These are phyloP conservation scores for Pogonocichla stellata DNA, from an alignment of 2,113 vertebrate genomes.

Conservation along the genomic window DNA sequence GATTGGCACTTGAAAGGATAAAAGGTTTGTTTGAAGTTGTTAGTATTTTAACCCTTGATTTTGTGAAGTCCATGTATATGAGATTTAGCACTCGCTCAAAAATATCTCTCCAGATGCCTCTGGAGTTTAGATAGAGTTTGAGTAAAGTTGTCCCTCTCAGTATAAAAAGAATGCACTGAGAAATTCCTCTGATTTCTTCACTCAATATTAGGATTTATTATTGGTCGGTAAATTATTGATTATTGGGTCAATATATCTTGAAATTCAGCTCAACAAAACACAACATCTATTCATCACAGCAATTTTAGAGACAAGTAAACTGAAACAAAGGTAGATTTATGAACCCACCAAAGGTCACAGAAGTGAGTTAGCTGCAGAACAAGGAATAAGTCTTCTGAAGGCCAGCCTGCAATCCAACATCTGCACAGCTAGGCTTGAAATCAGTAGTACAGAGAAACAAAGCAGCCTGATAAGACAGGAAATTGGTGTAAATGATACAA, in stretches of 20 bases:
- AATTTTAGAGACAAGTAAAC: conserved; percentile 19
- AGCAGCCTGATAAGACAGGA: neutral
- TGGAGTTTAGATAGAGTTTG: neutral
- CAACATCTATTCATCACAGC: neutral
- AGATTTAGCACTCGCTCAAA: neutral
- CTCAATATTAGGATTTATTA: conserved; percentile 30
- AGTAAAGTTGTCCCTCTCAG: neutral
- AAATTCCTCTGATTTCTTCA: neutral
- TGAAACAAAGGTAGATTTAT: conserved; percentile 28
- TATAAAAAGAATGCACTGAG: neutral
- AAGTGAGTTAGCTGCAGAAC: neutral
- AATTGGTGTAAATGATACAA: neutral
- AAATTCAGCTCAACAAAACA: conserved; percentile 26
- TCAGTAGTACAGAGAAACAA: neutral
- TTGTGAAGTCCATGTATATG: neutral
- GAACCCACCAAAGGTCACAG: conserved; percentile 10
- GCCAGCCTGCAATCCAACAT: neutral
- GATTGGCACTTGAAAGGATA: conserved; percentile 47
- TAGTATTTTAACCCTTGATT: neutral
- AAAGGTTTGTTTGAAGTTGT: conserved; percentile 45
- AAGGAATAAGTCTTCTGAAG: neutral
- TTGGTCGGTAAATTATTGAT: conserved; percentile 25
- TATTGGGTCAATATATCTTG: conserved; percentile 9
- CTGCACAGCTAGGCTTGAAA: neutral
- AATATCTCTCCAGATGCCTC: neutral